Evolutionary conservation across 2,113 vertebrate genomes (phyloP), one percentile per base, ranked within the genome.

Genomic region (Chinchilla lanigera): DNA sequence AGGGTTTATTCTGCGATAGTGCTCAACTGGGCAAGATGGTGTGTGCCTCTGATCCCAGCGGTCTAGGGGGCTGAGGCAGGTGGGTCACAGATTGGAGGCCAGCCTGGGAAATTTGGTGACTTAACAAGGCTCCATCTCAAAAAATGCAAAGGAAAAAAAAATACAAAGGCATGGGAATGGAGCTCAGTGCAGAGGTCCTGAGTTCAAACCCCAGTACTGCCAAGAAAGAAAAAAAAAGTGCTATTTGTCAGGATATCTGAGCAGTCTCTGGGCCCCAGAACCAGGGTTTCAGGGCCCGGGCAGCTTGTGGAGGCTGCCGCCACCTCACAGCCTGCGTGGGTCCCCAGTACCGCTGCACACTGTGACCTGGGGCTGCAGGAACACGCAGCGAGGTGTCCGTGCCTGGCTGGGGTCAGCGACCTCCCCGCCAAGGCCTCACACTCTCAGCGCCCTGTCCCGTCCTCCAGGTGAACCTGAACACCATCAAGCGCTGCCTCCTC

Each of bases 401-500:
- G 52, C 35, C 67, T 19, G 65, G 19, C 20, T 22, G 8, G 69
- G 69, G n/a, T 22, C n/a, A 38, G 69, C 4, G 20, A 38, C 41
- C 4, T 11, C 11, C 20, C 20, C 22, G 38, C 13, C 0, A 12
- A 67, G 65, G 65, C 69, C n/a, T 38, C 1, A 3, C 69, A 58
- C 92, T 75, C 93, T 54, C 19, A 0, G 1, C 20, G 16, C 1
- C 69, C 1, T 8, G 10, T 12, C 8, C 1, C 3, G 10, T 9
- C 11, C 11, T 56, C 0, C 91, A 99, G 99, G 99, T 99, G 4
- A 99, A 98, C 94, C 98, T 99, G 52, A 99, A 99, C 98, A 98
- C 97, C 82, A 99, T 99, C 85, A 99, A 99, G 98, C 98, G 99
- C 80, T 99, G 99, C 92, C 98, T 99, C 56, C 98, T 99, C 82